A percentile compares a stretch with the other conserved stretches of the same genome.
Conservation (phyloP, 35 echinoderm and acorn worm species). For the Lytechinus pictus region DNA sequence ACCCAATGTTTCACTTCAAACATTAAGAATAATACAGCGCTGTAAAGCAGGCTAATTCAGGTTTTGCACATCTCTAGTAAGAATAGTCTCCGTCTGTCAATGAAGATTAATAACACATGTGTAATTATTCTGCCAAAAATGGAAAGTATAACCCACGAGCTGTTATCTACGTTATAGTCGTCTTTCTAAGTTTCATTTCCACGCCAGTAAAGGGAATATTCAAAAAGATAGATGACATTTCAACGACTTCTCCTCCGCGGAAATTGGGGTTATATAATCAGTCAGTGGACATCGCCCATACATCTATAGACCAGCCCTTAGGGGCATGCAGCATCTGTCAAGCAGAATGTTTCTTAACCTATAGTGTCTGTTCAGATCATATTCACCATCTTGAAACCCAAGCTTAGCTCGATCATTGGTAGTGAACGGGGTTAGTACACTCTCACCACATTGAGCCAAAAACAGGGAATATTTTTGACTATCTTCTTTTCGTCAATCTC, state of each 20-base stretch:
- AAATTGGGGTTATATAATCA: constrained; percentile 20
- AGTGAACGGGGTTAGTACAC: background rate
- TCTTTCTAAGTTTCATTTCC: background rate
- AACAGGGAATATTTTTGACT: background rate
- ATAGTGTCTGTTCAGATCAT: background rate
- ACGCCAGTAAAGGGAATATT: background rate
- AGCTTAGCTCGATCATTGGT: background rate
- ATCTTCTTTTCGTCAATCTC: background rate
- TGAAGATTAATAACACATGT: background rate
- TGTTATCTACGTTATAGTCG: background rate
- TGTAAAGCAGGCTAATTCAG: too few species aligned
- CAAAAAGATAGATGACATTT: background rate
- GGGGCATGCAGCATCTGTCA: background rate
- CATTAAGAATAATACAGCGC: too few species aligned
- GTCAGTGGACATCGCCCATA: background rate
- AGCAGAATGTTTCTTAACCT: background rate
- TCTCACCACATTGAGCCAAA: background rate
- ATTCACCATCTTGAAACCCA: background rate
- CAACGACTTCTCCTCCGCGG: background rate
- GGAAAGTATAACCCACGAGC: background rate
- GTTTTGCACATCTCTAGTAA: background rate
- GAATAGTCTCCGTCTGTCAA: background rate
- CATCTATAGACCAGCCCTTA: background rate
- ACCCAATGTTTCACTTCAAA: too few species aligned
- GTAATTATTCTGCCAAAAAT: background rate